phyloP scores from a whole-genome alignment of 1,140 invertebrate species.

The Meloidogyne exigua region DNA sequence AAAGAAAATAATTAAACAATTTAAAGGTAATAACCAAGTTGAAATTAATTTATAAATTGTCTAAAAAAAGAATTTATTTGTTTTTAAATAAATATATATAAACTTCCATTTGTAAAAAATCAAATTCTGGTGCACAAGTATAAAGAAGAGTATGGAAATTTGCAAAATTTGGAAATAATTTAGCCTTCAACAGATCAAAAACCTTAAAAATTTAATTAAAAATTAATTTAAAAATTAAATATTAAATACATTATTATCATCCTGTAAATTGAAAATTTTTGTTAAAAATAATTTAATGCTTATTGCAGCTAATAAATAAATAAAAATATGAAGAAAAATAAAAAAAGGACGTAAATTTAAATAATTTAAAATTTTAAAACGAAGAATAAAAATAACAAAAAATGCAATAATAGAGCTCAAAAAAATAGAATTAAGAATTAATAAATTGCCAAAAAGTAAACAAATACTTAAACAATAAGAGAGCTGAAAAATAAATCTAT shows the following conservation, averaged over 20 bases:
- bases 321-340: constrained; percentile 60
- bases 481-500: constrained; percentile 36
- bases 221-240: not conserved
- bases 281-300: constrained; percentile 66
- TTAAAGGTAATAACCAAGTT: constrained; percentile 70
- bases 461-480: constrained; percentile 51
- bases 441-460: constrained; percentile 71
- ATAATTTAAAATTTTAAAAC: constrained; percentile 49
- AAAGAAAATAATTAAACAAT: constrained; percentile 65
- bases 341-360: constrained; percentile 30
- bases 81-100: constrained; percentile 12
- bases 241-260: constrained; percentile 70
- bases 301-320: constrained; percentile 24
- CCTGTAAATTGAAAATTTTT: constrained; percentile 66
- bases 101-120: constrained; percentile 72
- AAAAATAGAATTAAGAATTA: constrained; percentile 74
- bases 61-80: constrained; percentile 5
- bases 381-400: constrained; percentile 61
- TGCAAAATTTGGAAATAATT: constrained; percentile 72
- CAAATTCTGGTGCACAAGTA: constrained; percentile 79
- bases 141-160: constrained; percentile 81
- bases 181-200: constrained; percentile 75
- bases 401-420: constrained; percentile 65
- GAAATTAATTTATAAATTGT: constrained; percentile 65
- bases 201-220: constrained; percentile 60